Evolutionary conservation across 2,888 invertebrate species (phyloP), one percentile per base, ranked within the genome.

Genomic region (Pristionchus mayeri): DNA sequence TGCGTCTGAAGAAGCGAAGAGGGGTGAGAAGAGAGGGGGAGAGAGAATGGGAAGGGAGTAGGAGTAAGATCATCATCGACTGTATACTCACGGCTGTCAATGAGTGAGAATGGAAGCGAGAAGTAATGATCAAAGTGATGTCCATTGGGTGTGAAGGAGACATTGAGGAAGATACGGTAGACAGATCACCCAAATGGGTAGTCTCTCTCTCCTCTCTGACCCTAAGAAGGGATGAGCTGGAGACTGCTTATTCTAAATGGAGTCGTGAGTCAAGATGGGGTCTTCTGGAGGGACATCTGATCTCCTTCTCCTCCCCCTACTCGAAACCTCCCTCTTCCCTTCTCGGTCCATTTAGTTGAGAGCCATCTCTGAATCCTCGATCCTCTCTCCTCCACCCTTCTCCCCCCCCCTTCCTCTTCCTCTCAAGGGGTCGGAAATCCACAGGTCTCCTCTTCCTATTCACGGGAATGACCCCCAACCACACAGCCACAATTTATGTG

Each of bases 211-310:
- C 30, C 60, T n/a, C 60, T 60, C 24, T 60, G 34, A 1, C 34
- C n/a, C 40, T 67, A 67, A 67, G 67, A 30, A 37, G 34, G 67
- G 40, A 67, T 67, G 67, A 67, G 67, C 34, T 27, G 60, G 60
- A 21, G 52, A 52, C 52, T 52, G 11, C 57, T 57, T 57, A 57
- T 57, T 57, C 57, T 57, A 57, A 57, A 57, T 57, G 57, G 57
- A 57, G n/a, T 57, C 18, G 57, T 57, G 57, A 57, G 76, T 27
- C 48, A 48, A 48, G 48, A 76, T 76, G 76, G 44, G 76, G 48
- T 76, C 24, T 76, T 57, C 76, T 48, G 24, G 76, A 48, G 48
- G 48, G 48, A 76, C 34, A 67, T 67, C 34, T 67, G 67, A 67
- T 67, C 67, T 67, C 40, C 21, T 6, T 30, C 63, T 63, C 63